A percentile compares a stretch with the other conserved stretches of the same genome.
phyloP scores from a whole-genome alignment of 2,888 invertebrate species.

The Sabatieria punctata region DNA sequence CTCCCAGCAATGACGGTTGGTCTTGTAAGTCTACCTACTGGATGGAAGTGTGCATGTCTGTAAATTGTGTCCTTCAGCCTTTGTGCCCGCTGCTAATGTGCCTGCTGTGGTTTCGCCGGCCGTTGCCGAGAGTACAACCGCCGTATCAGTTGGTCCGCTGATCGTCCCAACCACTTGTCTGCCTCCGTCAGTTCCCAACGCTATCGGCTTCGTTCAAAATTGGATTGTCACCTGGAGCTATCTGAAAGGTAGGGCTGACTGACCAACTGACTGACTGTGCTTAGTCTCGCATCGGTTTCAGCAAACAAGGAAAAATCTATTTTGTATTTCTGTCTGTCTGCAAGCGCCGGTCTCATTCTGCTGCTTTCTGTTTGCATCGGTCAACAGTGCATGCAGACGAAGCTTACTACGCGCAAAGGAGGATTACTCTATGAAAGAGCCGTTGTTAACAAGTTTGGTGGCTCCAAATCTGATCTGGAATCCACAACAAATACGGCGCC shows the following conservation, averaged over 20 bases:
- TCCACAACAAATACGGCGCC: too few species aligned
- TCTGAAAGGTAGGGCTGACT: conserved; percentile 19
- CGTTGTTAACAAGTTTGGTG: too few species aligned
- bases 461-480: too few species aligned
- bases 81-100: background rate
- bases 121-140: background rate
- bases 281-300: conserved; percentile 6
- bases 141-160: background rate
- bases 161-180: background rate
- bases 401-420: too few species aligned
- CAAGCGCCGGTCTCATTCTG: conserved; percentile 18
- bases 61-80: background rate
- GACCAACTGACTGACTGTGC: background rate
- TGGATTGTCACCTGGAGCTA: conserved; percentile 29
- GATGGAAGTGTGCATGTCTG: too few species aligned
- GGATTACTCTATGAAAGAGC: too few species aligned
- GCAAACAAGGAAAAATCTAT: conserved; percentile 21
- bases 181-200: conserved; percentile 25
- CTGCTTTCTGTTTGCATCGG: conserved; percentile 19
- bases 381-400: conserved; percentile 14
- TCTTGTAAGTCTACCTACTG: too few species aligned
- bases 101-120: background rate
- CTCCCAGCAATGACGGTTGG: too few species aligned
- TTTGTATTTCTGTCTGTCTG: conserved; percentile 19
- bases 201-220: conserved; percentile 31